Base-by-base conservation (phyloP, 2,113 vertebrate genomes). In the Cercopithecus mona region DNA sequence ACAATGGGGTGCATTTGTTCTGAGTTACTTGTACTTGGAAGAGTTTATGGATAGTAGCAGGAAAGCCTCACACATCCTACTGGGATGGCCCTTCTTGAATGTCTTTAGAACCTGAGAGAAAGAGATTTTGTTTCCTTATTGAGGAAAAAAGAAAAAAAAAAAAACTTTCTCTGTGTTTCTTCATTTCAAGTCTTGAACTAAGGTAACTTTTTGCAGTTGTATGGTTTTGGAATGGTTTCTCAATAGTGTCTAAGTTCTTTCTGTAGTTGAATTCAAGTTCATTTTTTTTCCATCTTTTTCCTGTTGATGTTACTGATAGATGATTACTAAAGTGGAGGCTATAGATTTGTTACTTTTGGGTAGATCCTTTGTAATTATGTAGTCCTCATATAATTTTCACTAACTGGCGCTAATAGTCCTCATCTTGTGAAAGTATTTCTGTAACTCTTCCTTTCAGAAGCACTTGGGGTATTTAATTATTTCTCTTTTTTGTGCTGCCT, bases 261-360 rank as follows among this genome's bases (percentile, higher is more conserved):
- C 12, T 94, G n/a, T 84, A 85, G 81, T 84, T 88, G 80, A 55
- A 45, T 93, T 95, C 25, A 32, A 96, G 9, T 79, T 88, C 57
- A 52, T 94, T 94, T 52, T 93, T 64, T 94, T 96, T 87, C 61
- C 12, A 78, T 81, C 50, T 88, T 73, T 96, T 84, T 75, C 25
- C 78, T 73, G 9, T 64, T 87, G 83, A 40, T 88, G 23, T 72
- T 64, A 68, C 64, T 70, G 13, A 40, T 84, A 79, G 83, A 50
- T 95, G 87, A 94, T 76, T 93, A 61, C 81, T 93, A 88, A 93
- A 48, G 48, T 95, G 35, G 64, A 87, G 57, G 84, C 83, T 96
- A 45, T 66, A 88, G 66, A 70, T 79, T 50, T 64, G 9, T 75
- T 89, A 91, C 45, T 81, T 79, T 91, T 5, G 86, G 85, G 52